phyloP scores from a whole-genome alignment of 2,797 vertebrate genomes.

The Acanthurus leucopareius region DNA sequence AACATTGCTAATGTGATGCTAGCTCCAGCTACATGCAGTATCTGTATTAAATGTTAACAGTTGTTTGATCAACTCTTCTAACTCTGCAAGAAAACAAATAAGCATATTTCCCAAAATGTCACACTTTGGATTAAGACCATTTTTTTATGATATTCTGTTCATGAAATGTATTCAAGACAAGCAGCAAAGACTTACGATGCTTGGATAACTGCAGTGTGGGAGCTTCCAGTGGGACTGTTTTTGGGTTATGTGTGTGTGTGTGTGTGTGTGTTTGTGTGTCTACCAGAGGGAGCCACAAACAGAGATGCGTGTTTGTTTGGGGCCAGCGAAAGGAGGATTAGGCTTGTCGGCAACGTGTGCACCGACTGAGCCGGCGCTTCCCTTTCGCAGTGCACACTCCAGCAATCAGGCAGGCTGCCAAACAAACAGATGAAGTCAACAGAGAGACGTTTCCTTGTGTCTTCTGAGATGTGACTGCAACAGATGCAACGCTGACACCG shows the following conservation, averaged over 20 bases:
- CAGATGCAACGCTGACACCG: slow-evolving; percentile 84
- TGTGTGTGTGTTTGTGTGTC: slow-evolving; percentile 15
- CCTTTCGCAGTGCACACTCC: slow-evolving; percentile 75
- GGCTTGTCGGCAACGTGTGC: slow-evolving; percentile 57
- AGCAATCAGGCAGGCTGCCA: slow-evolving; percentile 86
- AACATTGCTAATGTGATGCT: too few relatives aligned
- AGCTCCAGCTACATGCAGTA: background rate
- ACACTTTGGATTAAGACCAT: background rate
- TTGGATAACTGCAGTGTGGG: slow-evolving; percentile 39
- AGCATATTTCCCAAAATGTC: slow-evolving; percentile 1
- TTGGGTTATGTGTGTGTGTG: slow-evolving; percentile 12
- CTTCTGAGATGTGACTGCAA: slow-evolving; percentile 84
- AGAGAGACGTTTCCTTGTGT: slow-evolving; percentile 82
- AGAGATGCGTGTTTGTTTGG: slow-evolving; percentile 69
- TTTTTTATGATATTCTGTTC: slow-evolving; percentile 3
- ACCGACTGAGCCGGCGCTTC: slow-evolving; percentile 60
- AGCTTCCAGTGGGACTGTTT: slow-evolving; percentile 42
- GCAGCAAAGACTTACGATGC: slow-evolving; percentile 45
- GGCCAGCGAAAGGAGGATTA: slow-evolving; percentile 67
- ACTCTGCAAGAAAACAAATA: background rate
- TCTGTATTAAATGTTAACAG: background rate
- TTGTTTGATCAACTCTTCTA: background rate
- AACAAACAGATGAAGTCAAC: slow-evolving; percentile 88
- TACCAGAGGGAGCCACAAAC: slow-evolving; percentile 33
- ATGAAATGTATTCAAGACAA: slow-evolving; percentile 36